These are phyloP conservation scores for Xiphophorus couchianus DNA, from an alignment of 2,113 vertebrate species.

Conservation along the genomic window DNA sequence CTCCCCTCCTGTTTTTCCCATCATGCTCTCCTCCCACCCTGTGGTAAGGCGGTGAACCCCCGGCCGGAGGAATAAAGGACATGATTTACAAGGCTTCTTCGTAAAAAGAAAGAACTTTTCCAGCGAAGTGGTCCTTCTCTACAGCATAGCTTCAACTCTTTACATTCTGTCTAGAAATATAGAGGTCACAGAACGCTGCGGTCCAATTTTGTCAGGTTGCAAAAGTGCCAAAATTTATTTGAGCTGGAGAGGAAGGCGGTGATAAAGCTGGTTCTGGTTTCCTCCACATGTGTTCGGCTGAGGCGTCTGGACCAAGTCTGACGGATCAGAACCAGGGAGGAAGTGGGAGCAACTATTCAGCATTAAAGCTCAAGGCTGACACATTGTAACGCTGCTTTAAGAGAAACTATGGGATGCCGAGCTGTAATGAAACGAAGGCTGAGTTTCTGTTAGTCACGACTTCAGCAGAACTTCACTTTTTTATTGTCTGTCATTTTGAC, in stretches of 20 bases:
- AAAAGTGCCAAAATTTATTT: slow-evolving; percentile 52
- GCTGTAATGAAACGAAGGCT: slow-evolving; percentile 25
- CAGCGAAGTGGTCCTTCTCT: slow-evolving; percentile 52
- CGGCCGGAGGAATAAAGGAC: slow-evolving; percentile 77
- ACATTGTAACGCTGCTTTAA: slow-evolving; percentile 37
- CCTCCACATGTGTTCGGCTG: slow-evolving; percentile 47
- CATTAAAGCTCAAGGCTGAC: slow-evolving; percentile 25
- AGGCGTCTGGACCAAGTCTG: slow-evolving; percentile 30
- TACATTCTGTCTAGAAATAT: slow-evolving; percentile 44
- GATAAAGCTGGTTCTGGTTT: slow-evolving; percentile 40
- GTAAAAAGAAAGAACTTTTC: slow-evolving; percentile 61
- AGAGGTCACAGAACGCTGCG: slow-evolving; percentile 7
- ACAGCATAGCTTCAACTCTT: slow-evolving; percentile 28
- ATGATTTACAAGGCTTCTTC: slow-evolving; percentile 71
- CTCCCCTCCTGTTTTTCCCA: slow-evolving; percentile 76
- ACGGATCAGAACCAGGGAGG: slow-evolving; percentile 40
- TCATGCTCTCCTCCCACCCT: slow-evolving; percentile 73
- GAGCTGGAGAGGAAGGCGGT: slow-evolving; percentile 25
- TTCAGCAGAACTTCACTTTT: neutral
- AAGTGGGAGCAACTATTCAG: slow-evolving; percentile 32
- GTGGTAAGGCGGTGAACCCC: slow-evolving; percentile 69
- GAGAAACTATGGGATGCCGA: slow-evolving; percentile 18
- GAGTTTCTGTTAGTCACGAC: slow-evolving; percentile 20
- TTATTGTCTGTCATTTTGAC: neutral
- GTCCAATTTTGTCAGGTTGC: slow-evolving; percentile 53